Conservation (phyloP, 2,113 vertebrate species). For the Ameiurus melas region DNA sequence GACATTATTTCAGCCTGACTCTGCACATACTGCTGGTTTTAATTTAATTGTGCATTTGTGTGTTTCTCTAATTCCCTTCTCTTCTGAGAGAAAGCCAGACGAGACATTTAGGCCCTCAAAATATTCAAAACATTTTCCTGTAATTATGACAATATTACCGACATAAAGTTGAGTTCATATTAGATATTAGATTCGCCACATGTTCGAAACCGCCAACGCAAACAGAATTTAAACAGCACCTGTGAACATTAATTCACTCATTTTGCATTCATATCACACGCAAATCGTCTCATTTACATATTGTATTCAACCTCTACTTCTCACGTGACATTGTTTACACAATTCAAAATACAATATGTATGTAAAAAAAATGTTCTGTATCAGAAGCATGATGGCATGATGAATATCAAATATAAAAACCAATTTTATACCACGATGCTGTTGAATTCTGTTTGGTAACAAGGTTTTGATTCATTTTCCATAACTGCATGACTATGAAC, state of each 20-base stretch:
- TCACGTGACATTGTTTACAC: not conserved
- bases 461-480: not conserved
- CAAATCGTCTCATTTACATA: not conserved
- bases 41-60: constrained; percentile 16
- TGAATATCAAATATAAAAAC: not conserved
- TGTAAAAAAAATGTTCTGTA: not conserved
- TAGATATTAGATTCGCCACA: not conserved
- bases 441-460: not conserved
- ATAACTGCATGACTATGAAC: not conserved
- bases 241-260: not conserved
- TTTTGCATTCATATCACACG: not conserved
- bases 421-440: not conserved
- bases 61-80: not conserved
- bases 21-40: not conserved
- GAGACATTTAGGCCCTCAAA: not conserved
- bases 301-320: not conserved
- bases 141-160: not conserved
- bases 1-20: not conserved
- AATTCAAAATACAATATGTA: not conserved
- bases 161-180: not conserved
- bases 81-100: not conserved
- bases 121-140: constrained; percentile 10
- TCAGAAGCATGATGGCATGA: not conserved
- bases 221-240: constrained; percentile 1
- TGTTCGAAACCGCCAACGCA: not conserved